phyloP scores from a whole-genome alignment of 2,113 vertebrate genomes.

The Aegypius monachus region DNA sequence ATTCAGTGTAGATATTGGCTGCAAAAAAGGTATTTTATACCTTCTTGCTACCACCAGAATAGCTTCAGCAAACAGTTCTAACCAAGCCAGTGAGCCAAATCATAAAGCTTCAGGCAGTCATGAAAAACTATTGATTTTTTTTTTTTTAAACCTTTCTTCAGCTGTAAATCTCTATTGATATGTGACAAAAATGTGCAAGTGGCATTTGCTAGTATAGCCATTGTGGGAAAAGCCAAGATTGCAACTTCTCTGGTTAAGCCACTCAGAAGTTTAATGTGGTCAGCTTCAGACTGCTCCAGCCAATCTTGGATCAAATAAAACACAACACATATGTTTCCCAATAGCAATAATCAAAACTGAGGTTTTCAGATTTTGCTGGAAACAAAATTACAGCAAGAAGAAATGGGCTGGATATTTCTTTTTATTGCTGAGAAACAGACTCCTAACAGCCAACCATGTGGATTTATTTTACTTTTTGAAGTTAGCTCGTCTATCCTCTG shows the following conservation, averaged over 20 bases:
- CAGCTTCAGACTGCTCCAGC: neutral
- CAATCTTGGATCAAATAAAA: conserved; percentile 4
- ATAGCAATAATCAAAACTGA: conserved; percentile 4
- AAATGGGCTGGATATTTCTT: neutral
- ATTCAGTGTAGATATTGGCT: neutral
- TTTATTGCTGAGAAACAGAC: neutral
- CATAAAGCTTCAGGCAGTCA: conserved; percentile 61
- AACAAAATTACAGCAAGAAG: neutral
- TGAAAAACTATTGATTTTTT: conserved; percentile 55
- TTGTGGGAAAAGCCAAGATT: conserved; percentile 18
- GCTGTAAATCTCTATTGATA: conserved; percentile 64
- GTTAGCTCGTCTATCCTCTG: neutral
- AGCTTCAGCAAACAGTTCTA: conserved; percentile 45
- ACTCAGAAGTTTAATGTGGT: neutral
- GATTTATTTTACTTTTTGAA: neutral
- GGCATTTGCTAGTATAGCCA: neutral
- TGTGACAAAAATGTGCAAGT: conserved; percentile 55
- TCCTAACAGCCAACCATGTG: neutral
- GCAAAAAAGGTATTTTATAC: neutral
- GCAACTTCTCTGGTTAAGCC: neutral
- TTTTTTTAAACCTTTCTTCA: conserved; percentile 13
- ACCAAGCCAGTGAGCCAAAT: conserved; percentile 63
- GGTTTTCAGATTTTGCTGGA: neutral
- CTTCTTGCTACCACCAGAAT: conserved; percentile 30
- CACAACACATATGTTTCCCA: neutral